Conservation (phyloP, 2,888 invertebrate genomes). For the Papilio protenor region DNA sequence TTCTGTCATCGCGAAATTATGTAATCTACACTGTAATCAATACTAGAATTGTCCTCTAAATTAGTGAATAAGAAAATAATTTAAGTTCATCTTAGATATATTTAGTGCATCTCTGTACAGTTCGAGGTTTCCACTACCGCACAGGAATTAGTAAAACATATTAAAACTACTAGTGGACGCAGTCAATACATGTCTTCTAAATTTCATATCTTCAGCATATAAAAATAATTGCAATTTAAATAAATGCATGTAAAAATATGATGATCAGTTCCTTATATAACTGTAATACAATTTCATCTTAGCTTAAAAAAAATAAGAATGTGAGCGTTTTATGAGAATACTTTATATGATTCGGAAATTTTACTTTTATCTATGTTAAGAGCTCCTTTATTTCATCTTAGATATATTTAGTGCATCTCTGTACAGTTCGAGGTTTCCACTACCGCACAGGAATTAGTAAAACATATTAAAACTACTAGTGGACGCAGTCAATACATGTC, state of each 20-base stretch:
- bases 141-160: constrained; percentile 56
- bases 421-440: constrained; percentile 31
- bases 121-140: constrained; percentile 23
- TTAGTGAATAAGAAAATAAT: too few species aligned
- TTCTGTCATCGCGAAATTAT: too few species aligned
- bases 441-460: constrained; percentile 50
- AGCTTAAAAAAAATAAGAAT: constrained; percentile 67
- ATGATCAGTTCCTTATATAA: constrained; percentile 61
- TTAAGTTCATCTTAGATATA: constrained; percentile 48
- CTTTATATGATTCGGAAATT: constrained; percentile 48
- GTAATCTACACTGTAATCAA: too few species aligned
- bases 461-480: constrained; percentile 66
- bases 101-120: constrained; percentile 41
- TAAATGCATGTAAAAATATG: constrained; percentile 82
- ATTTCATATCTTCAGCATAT: constrained; percentile 72
- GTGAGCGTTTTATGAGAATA: constrained; percentile 58
- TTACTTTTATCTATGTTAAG: constrained; percentile 65
- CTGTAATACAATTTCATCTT: constrained; percentile 63
- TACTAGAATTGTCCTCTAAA: too few species aligned
- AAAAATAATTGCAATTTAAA: constrained; percentile 81
- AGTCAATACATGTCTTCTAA: constrained; percentile 66
- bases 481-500: constrained; percentile 73
- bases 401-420: constrained; percentile 41
- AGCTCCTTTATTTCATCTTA: constrained; percentile 88
- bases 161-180: constrained; percentile 72